Base-by-base conservation (phyloP, 2,797 vertebrate genomes). In the Streptopelia turtur region DNA sequence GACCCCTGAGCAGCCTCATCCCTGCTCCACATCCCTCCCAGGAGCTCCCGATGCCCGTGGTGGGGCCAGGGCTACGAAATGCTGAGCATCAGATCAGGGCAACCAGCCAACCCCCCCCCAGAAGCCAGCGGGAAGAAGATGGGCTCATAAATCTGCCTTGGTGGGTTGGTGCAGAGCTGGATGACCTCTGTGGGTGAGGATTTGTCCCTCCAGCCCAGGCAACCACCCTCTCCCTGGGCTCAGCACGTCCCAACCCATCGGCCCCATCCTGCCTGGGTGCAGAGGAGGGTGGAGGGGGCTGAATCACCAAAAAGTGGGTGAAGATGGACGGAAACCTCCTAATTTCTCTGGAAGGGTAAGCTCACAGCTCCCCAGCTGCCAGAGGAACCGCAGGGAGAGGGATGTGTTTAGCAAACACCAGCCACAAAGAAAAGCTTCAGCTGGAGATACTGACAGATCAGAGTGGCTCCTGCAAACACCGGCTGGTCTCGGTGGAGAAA, bases 211-310 rank as follows among this genome's bases (percentile, higher is more conserved):
- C 50, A 86, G 78, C 16, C 57, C 70, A 45, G 47, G 33, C 16
- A 63, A 31, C 25, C 24, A 7, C 30, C 30, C 11, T 65, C 39
- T 47, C 22, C 45, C 1, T 0, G 1, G 12, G n/a, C 59, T 81
- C 41, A 5, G 22, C 1, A 4, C 17, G 63, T 10, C 59, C 33
- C 65, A 41, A 3, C 2, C 21, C 61, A 37, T 41, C 4, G 0
- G 55, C 50, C 56, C 52, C 22, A 18, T 72, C 83, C 79, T 56
- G 60, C 31, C 28, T 33, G 0, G 22, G 13, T 5, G 23, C 23
- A 20, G 41, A 49, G 25, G 52, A 94, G 35, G 64, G 24, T 8
- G 56, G 52, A 68, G 6, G 23, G 21, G 31, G 31, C 13, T 33
- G 66, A 52, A 78, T 45, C 31, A 37, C 20, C 0, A 4, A 30